Base-by-base conservation (phyloP, 2,888 invertebrate species). In the Strigamia maritima region DNA sequence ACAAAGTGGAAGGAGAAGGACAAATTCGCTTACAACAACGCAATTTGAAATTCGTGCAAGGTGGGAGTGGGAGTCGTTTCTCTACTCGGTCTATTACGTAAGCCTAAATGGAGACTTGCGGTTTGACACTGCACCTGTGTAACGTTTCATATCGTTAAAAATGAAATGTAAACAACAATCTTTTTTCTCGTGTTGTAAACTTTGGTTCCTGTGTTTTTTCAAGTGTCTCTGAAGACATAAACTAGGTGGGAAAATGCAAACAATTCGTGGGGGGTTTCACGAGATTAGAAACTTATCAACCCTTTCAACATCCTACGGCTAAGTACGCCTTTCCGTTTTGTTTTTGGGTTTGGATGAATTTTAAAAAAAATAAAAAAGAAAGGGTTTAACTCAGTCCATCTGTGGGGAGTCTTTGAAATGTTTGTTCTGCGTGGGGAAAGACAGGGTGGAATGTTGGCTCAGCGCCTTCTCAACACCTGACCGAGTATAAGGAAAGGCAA, bases 391-490 rank as follows among this genome's bases (percentile, higher is more conserved):
- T 22, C 75, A 38, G 35, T 75, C 40, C 35, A 75, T 70, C 70
- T 70, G 70, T 70, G 70, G 70, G 70, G 70, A 75, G 75, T 35
- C 38, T 75, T 31, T 75, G 40, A 75, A 75, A 75, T 75, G 75
- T 75, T 40, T 38, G 35, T 75, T 75, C 75, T 75, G 38, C 40
- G 75, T 40, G 77, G 49, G n/a, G 70, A 70, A 70, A 70, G 70
- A 70, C 70, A 70, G 70, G 28, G 70, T 4, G 70, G 70, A 70
- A 70, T 70, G 70, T 70, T 70, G 70, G 70, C 70, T 70, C 70
- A 26, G 26, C 26, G 70, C 70, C 70, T 70, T 70, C 70, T 70
- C 70, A 70, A 70, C 70, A 70, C 70, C 70, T 70, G 70, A 70
- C 70, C 70, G 4, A 28, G 70, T 28, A 16, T 16, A 70, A 70